Percentiles rank a stretch among this genome's conserved stretches.
These are phyloP conservation scores for Blomia tropicalis DNA, from an alignment of 2,888 invertebrate species.

Conservation along the genomic window DNA sequence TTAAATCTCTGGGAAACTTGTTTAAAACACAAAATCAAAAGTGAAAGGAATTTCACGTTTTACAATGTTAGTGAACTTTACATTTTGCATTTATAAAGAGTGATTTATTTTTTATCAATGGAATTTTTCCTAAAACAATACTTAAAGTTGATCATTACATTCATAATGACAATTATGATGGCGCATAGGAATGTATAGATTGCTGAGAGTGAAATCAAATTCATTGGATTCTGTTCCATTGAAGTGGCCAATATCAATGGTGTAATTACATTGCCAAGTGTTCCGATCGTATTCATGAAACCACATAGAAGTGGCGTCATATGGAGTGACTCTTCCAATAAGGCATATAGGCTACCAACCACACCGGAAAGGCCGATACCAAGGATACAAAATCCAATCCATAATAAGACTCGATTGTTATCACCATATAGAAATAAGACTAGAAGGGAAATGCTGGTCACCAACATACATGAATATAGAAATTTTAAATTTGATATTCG, in stretches of 20 bases:
- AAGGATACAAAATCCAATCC: constrained; percentile 15
- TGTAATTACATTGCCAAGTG: constrained; percentile 15
- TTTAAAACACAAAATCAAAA: too few relatives aligned
- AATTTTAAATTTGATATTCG: constrained; percentile 12
- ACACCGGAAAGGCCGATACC: constrained; percentile 18
- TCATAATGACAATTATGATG: not conserved
- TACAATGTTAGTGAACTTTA: too few relatives aligned
- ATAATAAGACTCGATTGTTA: not conserved
- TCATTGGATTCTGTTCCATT: constrained; percentile 5
- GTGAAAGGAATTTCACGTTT: too few relatives aligned
- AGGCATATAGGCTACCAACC: constrained; percentile 9
- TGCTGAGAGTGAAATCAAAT: not conserved
- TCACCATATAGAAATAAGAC: not conserved
- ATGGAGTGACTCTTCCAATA: constrained; percentile 2
- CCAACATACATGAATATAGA: constrained; percentile 9
- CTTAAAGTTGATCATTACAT: not conserved
- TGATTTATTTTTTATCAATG: too few relatives aligned
- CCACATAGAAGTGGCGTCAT: constrained; percentile 17
- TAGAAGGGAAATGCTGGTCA: constrained; percentile 1
- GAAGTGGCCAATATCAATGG: constrained; percentile 15
- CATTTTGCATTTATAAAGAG: too few relatives aligned
- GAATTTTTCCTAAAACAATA: not conserved
- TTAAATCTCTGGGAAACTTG: too few relatives aligned
- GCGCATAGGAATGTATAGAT: constrained; percentile 9
- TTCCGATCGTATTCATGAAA: constrained; percentile 17